These are phyloP conservation scores for Pseudococcus viburni DNA, from an alignment of 2,888 invertebrate species.

Conservation along the genomic window DNA sequence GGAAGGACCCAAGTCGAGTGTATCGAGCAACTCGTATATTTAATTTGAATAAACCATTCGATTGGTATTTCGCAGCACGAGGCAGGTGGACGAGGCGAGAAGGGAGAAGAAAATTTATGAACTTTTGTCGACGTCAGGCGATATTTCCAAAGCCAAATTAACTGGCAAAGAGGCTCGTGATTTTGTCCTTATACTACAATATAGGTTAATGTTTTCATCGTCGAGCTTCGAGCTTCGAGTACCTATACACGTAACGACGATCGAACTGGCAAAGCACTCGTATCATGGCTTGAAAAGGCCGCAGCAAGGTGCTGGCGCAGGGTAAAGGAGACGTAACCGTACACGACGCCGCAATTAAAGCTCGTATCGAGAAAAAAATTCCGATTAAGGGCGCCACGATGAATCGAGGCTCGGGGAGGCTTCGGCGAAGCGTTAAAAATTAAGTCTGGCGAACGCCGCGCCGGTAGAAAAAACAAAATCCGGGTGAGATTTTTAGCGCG, in stretches of 20 bases:
- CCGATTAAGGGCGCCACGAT: background rate
- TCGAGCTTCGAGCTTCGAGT: conserved; percentile 37
- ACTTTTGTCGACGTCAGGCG: conserved; percentile 49
- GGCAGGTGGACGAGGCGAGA: background rate
- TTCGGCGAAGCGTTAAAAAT: background rate
- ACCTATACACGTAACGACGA: background rate
- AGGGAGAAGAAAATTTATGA: conserved; percentile 10
- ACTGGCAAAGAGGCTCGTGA: conserved; percentile 28
- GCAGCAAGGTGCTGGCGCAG: background rate
- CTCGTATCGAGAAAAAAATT: conserved; percentile 9
- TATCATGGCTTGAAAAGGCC: background rate
- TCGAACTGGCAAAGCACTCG: conserved; percentile 20
- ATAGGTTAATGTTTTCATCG: conserved; percentile 38
- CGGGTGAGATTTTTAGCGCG: conserved; percentile 6
- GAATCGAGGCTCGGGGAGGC: background rate
- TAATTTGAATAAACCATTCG: conserved; percentile 41
- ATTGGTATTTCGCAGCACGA: conserved; percentile 27
- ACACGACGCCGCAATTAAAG: conserved; percentile 9
- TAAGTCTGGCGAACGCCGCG: background rate
- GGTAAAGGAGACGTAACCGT: no score
- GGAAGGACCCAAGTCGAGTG: background rate
- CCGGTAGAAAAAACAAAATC: background rate
- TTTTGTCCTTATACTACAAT: conserved; percentile 7
- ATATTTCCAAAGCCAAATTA: conserved; percentile 45
- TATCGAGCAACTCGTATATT: conserved; percentile 24